phyloP scores from a whole-genome alignment of 2,797 vertebrate species.

The Danio choprae region DNA sequence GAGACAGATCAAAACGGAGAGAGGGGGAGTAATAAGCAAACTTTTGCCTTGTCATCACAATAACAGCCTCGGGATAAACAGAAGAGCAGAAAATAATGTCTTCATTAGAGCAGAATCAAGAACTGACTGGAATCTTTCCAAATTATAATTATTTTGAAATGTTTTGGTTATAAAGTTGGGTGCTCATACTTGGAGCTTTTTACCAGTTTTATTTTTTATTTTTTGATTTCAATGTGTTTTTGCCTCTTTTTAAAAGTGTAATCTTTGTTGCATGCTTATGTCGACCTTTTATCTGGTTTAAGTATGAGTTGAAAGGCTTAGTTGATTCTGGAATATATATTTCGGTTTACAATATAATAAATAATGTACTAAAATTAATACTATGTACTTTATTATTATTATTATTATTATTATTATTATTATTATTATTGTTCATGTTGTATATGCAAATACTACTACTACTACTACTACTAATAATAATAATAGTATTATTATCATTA shows the following conservation, averaged over 20 bases:
- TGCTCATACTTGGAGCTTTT: neutral
- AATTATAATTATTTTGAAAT: neutral
- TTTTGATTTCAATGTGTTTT: neutral
- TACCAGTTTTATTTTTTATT: too few species aligned
- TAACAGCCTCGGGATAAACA: conserved; percentile 16
- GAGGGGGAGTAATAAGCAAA: conserved; percentile 3
- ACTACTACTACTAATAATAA: too few species aligned
- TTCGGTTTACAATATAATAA: too few species aligned
- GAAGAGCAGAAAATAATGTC: neutral
- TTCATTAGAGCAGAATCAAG: conserved; percentile 21
- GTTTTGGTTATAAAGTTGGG: neutral
- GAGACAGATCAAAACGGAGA: neutral
- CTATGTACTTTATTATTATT: too few species aligned
- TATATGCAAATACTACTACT: too few species aligned
- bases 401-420: too few species aligned
- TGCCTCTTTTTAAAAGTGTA: neutral
- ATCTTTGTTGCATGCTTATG: neutral
- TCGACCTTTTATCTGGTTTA: conserved; percentile 21
- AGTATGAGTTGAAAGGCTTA: too few species aligned
- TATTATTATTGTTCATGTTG: too few species aligned
- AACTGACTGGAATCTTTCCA: neutral
- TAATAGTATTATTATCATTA: too few species aligned
- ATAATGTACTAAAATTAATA: too few species aligned
- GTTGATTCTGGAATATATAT: too few species aligned
- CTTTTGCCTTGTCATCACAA: conserved; percentile 23